Conservation (phyloP, 2,797 vertebrate genomes). For the Notolabrus celidotus region DNA sequence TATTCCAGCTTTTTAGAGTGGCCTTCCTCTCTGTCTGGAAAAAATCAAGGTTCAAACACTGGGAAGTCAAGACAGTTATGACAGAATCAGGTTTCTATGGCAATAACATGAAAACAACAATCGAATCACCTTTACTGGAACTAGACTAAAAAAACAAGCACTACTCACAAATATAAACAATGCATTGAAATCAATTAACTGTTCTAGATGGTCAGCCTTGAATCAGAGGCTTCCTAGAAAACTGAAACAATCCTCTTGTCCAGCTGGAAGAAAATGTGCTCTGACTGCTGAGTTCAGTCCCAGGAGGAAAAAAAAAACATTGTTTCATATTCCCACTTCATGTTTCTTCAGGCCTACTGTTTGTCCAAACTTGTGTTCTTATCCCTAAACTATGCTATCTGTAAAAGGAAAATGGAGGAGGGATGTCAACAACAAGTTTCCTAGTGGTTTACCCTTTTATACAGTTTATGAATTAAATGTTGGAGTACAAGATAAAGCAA, state of each 20-base stretch:
- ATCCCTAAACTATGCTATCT: not conserved
- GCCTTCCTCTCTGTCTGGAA: slow-evolving; percentile 5
- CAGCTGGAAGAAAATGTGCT: slow-evolving; percentile 49
- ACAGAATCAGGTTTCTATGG: slow-evolving; percentile 30
- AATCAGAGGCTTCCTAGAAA: slow-evolving; percentile 59
- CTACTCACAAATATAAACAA: slow-evolving; percentile 16
- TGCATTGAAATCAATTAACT: slow-evolving; percentile 36
- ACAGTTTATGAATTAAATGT: not conserved
- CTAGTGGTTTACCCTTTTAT: not conserved
- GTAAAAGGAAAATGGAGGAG: not conserved
- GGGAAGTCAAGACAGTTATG: slow-evolving; percentile 24
- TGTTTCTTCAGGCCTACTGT: slow-evolving; percentile 7
- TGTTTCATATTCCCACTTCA: slow-evolving; percentile 24
- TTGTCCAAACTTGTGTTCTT: slow-evolving; percentile 17
- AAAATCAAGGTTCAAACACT: slow-evolving; percentile 32
- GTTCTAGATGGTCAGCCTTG: slow-evolving; percentile 36
- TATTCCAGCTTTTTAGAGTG: slow-evolving; percentile 14
- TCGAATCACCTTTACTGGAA: slow-evolving; percentile 36
- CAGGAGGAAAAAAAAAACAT: slow-evolving; percentile 11
- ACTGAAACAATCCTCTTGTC: slow-evolving; percentile 46
- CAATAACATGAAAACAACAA: slow-evolving; percentile 19
- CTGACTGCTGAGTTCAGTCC: slow-evolving; percentile 21
- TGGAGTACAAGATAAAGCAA: not conserved
- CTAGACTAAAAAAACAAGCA: slow-evolving; percentile 32
- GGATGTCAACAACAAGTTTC: not conserved